Base-by-base conservation (phyloP, 1,140 invertebrate species). In the Chionoecetes opilio region DNA sequence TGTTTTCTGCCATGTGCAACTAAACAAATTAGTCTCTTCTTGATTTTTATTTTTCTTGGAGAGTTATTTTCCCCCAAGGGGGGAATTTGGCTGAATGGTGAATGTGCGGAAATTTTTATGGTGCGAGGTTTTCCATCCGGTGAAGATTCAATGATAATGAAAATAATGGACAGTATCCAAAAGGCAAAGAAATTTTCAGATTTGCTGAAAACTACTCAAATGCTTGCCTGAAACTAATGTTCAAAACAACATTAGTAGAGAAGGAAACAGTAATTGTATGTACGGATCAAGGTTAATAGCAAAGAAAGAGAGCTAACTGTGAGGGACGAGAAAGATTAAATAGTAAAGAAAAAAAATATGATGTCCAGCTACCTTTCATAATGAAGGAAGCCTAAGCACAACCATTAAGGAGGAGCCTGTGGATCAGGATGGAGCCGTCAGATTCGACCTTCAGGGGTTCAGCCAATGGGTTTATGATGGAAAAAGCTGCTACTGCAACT, bases 41-140 rank as follows among this genome's bases (percentile, higher is more conserved):
- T 32, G 94, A 95, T 46, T 95, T n/a, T 95, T 34, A 95, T 95
- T 90, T 95, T 92, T 37, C 82, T 95, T 8, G 94, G 94, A 31
- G 91, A 87, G 90, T 95, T 31, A 85, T 92, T 34, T 90, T 95
- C 29, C 84, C 84, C 26, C 94, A 95, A 34, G 63, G 63, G 31
- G 94, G n/a, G n/a, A n/a, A 95, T 11, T 37, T 95, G 6, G 88
- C 94, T 8, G 89, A 91, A 11, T 95, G 2, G 90, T 95, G n/a
- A 87, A 63, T 75, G 94, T 87, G 94, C 94, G 29, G 94, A 95
- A 32, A 38, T 92, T 31, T n/a, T 95, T 14, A 92, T 95, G 94
- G 46, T 95, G n/a, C 94, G 94, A 37, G 94, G 94, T n/a, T 85
- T 95, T 63, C 94, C 75, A 91, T 95, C 94, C 9, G 92, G 89